These are phyloP conservation scores for Ceyx cyanopectus DNA, from an alignment of 2,113 vertebrate genomes.

Conservation along the genomic window DNA sequence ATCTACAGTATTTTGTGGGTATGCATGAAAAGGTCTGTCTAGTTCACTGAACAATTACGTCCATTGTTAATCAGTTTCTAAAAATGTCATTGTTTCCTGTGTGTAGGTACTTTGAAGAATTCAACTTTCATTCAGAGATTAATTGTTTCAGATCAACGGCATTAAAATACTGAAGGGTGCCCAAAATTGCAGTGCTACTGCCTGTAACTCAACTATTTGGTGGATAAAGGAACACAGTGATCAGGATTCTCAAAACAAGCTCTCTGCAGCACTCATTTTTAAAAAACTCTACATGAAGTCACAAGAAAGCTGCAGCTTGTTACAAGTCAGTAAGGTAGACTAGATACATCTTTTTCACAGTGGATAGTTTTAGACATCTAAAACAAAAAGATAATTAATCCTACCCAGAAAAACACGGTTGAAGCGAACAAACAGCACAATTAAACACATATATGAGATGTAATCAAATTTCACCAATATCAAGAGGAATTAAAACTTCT, in stretches of 20 bases:
- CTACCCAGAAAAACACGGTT: neutral
- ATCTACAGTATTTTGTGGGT: neutral
- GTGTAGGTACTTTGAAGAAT: conserved; percentile 46
- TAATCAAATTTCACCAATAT: neutral
- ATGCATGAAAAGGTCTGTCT: conserved; percentile 49
- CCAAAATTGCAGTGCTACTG: neutral
- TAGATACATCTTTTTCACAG: neutral
- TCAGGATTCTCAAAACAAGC: neutral
- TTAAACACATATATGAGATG: neutral
- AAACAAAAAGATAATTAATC: neutral
- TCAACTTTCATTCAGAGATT: conserved; percentile 50
- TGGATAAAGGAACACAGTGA: neutral
- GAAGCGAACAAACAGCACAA: neutral
- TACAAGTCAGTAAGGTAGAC: neutral
- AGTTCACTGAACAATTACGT: conserved; percentile 49
- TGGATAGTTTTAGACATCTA: neutral
- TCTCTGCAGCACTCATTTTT: neutral
- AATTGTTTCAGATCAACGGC: neutral
- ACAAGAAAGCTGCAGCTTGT: neutral
- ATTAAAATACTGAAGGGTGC: neutral
- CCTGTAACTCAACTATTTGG: neutral
- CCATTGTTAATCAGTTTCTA: conserved; percentile 59
- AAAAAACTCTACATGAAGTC: neutral
- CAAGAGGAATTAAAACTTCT: neutral
- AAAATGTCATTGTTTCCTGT: conserved; percentile 64